Percentiles rank a stretch among this genome's conserved stretches.
phyloP scores from a whole-genome alignment of 2,797 vertebrate species.

The Sebastes flavidus region DNA sequence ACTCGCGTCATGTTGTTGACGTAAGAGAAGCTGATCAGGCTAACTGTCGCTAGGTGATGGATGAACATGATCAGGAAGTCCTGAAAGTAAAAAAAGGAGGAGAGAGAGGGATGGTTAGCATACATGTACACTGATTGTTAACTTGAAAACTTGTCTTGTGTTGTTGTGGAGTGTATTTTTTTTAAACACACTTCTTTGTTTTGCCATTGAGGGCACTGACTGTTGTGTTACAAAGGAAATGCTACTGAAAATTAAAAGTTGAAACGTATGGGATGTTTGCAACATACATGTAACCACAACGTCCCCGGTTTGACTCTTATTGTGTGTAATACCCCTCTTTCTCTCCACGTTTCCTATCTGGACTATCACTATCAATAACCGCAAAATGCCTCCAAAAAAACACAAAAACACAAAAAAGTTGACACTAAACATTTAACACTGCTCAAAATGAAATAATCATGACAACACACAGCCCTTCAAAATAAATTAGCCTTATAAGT shows the following conservation, averaged over 20 bases:
- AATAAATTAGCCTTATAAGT: background rate
- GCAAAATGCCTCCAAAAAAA: background rate
- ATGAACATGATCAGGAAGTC: constrained; percentile 94
- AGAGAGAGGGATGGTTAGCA: background rate
- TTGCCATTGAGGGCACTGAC: background rate
- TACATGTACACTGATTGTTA: background rate
- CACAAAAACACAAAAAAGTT: background rate
- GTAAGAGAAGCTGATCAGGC: constrained; percentile 91
- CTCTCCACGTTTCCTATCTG: background rate
- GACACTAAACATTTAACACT: background rate
- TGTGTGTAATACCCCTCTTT: background rate
- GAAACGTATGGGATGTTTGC: background rate
- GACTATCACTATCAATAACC: background rate
- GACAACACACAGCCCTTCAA: background rate
- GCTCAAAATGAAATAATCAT: background rate
- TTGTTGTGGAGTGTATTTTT: background rate
- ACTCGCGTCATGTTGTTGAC: constrained; percentile 93
- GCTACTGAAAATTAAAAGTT: background rate
- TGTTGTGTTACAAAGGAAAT: background rate
- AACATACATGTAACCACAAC: background rate
- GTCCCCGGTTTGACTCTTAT: background rate
- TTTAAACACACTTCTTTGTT: background rate
- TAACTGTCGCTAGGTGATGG: constrained; percentile 89
- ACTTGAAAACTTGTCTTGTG: background rate
- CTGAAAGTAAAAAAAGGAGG: constrained; percentile 67